Evolutionary conservation across 2,797 vertebrate species (phyloP), one percentile per base, ranked within the genome.

Genomic region (Hippocampus kuda): DNA sequence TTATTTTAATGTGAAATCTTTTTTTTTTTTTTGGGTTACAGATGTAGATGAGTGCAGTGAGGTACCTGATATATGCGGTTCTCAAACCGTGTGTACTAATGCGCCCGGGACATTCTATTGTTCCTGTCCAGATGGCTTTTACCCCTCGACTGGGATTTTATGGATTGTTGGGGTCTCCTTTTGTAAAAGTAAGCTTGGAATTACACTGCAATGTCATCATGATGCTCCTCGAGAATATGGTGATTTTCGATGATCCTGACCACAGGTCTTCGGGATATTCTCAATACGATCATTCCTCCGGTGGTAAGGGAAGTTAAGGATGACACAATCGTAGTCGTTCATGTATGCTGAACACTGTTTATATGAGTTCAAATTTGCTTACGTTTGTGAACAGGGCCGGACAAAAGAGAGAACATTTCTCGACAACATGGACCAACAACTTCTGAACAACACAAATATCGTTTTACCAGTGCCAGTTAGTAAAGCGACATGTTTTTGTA

Each of bases 21-120:
- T 44, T 44, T 44, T 60, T 5, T 77, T 10, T 27, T 67, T 3
- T 77, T 27, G 72, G 26, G 53, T 49, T 54, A 27, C 73, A 90
- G 88, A 90, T 54, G 79, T 85, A 60, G 75, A 90, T 20, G 88
- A 90, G 68, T 90, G 88, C 70, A 63, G 0, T 2, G 73, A 83
- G 72, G 81, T 56, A 0, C 68, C 75, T 0, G 67, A 59, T 30
- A 38, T 85, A 53, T 90, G 88, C 77, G 88, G 87, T 4, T 1
- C 0, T 11, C 12, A 65, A 22, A 64, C 83, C 18, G 34, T 79
- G n/a, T 90, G 88, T 41, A 82, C 67, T 5, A 89, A 90, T 30
- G 63, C 3, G 59, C 74, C 65, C 0, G 85, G 83, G 20, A 76
- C 70, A 27, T 89, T 80, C 66, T 68, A 72, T 26, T 90, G 88